Evolutionary conservation across 2,113 vertebrate species (phyloP).

Genomic region (Lophius piscatorius): DNA sequence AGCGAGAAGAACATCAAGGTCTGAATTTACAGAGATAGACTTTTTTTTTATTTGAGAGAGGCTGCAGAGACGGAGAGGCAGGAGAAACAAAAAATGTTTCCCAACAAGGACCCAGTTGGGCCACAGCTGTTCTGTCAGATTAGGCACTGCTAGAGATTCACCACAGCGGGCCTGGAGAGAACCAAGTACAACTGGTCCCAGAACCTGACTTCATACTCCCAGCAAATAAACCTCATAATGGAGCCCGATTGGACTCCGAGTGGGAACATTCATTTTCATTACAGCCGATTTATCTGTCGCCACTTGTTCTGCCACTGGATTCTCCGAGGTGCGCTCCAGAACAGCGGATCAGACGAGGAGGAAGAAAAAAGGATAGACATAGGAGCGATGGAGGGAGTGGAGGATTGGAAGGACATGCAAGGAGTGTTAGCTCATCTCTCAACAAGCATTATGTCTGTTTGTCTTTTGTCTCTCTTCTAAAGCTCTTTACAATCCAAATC

Average conservation of each 20-base stretch:
- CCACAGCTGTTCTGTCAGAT: constrained; percentile 31
- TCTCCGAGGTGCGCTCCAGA: constrained; percentile 42
- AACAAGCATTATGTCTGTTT: constrained; percentile 39
- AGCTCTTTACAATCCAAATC: constrained; percentile 26
- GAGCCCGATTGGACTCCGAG: constrained; percentile 51
- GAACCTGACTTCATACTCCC: constrained; percentile 38
- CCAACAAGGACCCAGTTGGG: background rate
- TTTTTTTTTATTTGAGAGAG: constrained; percentile 21
- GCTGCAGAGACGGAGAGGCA: constrained; percentile 25
- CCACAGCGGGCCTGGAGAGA: constrained; percentile 26
- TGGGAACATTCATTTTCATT: constrained; percentile 69
- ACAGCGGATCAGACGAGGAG: constrained; percentile 6
- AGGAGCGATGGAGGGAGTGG: constrained; percentile 2
- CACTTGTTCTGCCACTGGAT: constrained; percentile 35
- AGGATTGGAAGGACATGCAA: constrained; percentile 11
- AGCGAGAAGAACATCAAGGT: constrained; percentile 8
- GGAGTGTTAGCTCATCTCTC: constrained; percentile 38
- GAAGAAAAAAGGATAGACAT: constrained; percentile 15
- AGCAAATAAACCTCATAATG: constrained; percentile 60
- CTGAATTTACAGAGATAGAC: background rate
- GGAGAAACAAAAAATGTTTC: constrained; percentile 18
- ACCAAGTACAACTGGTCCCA: constrained; percentile 38
- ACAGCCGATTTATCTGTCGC: constrained; percentile 51
- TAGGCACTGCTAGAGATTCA: constrained; percentile 5
- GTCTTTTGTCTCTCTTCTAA: constrained; percentile 31